Evolutionary conservation across 2,797 vertebrate species (phyloP).

Genomic region (Mormyrus hasselquistii): DNA sequence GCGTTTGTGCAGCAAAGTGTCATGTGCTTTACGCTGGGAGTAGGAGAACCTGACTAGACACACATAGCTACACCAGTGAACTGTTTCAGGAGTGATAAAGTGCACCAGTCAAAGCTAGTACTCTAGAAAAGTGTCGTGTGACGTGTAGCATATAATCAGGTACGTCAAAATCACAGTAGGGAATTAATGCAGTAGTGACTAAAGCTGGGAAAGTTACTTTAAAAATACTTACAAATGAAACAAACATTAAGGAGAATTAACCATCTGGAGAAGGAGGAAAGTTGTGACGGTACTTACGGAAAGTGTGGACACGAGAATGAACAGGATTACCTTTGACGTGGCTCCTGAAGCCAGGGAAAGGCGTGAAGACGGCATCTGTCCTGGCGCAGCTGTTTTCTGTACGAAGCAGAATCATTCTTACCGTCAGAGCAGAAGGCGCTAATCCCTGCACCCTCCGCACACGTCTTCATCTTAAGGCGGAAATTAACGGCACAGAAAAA

Average conservation of each 20-base stretch:
- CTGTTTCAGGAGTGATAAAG: background rate
- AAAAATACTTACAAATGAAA: background rate
- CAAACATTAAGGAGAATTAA: background rate
- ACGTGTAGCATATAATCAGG: background rate
- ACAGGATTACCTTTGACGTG: constrained; percentile 82
- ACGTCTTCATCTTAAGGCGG: background rate
- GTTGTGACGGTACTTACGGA: background rate
- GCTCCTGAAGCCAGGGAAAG: constrained; percentile 96
- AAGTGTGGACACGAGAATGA: constrained; percentile 22
- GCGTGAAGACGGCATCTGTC: constrained; percentile 94
- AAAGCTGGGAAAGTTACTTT: background rate
- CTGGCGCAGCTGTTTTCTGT: constrained; percentile 97
- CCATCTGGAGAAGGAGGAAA: background rate
- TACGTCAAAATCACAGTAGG: background rate
- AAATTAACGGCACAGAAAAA: background rate
- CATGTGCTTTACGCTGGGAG: background rate
- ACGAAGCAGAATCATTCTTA: constrained; percentile 30
- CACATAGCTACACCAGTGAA: background rate
- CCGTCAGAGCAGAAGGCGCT: background rate
- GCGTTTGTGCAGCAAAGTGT: background rate
- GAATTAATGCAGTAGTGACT: background rate
- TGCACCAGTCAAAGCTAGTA: background rate
- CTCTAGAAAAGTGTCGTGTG: background rate
- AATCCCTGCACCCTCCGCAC: background rate
- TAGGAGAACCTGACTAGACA: background rate